Conservation (phyloP, 1,140 invertebrate species). For the Macrobrachium rosenbergii region DNA sequence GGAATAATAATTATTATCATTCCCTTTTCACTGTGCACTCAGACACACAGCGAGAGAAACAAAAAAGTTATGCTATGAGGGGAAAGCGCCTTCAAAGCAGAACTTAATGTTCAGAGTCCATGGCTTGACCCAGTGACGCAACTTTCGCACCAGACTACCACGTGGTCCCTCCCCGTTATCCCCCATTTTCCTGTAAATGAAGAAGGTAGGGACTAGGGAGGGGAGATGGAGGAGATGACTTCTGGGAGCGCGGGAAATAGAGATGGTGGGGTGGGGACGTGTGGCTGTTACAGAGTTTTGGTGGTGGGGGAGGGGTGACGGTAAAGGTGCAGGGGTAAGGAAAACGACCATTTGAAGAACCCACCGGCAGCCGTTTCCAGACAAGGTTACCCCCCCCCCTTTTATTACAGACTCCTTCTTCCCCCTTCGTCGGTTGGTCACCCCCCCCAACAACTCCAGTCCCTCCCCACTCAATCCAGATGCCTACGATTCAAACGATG, state of each 20-base stretch:
- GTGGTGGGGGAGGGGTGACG: background rate
- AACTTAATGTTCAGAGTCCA: too few relatives aligned
- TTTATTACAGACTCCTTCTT: background rate
- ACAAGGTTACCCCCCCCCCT: background rate
- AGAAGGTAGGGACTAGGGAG: background rate
- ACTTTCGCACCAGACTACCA: background rate
- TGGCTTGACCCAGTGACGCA: too few relatives aligned
- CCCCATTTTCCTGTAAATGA: background rate
- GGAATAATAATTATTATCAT: too few relatives aligned
- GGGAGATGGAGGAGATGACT: background rate
- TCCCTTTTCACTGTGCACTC: too few relatives aligned
- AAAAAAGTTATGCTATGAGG: too few relatives aligned
- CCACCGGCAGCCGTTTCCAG: too few relatives aligned
- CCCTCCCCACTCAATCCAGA: too few relatives aligned
- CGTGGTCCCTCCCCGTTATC: background rate
- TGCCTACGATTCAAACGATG: too few relatives aligned
- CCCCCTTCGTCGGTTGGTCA: too few relatives aligned
- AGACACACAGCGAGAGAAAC: too few relatives aligned
- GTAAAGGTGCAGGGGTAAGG: background rate
- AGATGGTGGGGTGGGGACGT: background rate
- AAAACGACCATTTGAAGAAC: background rate
- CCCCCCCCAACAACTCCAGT: too few relatives aligned
- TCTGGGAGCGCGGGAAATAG: background rate
- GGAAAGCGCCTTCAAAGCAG: too few relatives aligned
- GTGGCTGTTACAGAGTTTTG: background rate